These are phyloP conservation scores for Cossypha polioptera DNA, from an alignment of 2,797 vertebrate genomes.

Conservation along the genomic window DNA sequence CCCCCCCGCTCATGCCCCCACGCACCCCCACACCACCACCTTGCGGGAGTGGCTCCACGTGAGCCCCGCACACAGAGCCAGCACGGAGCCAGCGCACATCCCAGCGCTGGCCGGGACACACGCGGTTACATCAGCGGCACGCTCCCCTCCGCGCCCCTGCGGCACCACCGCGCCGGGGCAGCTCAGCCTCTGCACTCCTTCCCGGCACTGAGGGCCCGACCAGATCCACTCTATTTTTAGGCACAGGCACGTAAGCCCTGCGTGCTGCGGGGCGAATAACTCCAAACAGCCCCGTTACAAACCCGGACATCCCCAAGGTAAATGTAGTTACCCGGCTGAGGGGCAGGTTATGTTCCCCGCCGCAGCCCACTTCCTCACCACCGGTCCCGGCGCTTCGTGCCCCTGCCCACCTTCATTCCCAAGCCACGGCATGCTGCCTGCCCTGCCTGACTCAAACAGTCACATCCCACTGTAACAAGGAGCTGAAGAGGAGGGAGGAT, in stretches of 20 bases:
- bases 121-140: background rate
- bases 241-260: background rate
- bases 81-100: background rate
- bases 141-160: background rate
- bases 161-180: background rate
- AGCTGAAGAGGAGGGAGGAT: background rate
- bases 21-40: conserved; percentile 16
- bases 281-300: background rate
- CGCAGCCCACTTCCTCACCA: background rate
- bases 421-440: background rate
- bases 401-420: background rate
- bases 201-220: background rate
- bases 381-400: fast-evolving
- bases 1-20: background rate
- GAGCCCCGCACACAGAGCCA: background rate
- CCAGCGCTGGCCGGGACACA: background rate
- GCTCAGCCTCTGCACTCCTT: background rate
- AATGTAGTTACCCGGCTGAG: background rate
- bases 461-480: background rate
- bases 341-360: fast-evolving
- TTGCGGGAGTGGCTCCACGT: background rate
- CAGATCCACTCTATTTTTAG: conserved; percentile 2
- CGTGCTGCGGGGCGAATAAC: background rate
- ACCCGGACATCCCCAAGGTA: background rate
- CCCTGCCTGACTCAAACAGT: background rate